phyloP scores from a whole-genome alignment of 1,140 invertebrate genomes.

The Aporrectodea caliginosa region DNA sequence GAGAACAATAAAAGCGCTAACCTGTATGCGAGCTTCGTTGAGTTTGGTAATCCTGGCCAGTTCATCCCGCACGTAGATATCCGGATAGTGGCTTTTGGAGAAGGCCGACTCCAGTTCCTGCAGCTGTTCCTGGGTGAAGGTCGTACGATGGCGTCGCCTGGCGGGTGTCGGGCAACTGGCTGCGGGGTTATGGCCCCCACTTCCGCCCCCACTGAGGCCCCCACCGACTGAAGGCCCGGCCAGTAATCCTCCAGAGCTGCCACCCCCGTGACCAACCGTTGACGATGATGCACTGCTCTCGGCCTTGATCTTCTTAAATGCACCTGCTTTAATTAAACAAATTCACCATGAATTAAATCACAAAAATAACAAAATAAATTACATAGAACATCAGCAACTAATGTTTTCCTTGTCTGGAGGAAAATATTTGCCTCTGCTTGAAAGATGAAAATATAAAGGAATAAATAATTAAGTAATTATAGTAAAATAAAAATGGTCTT shows the following conservation, averaged over 20 bases:
- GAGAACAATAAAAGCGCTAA: too few relatives aligned
- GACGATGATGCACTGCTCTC: constrained; percentile 61
- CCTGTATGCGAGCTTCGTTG: constrained; percentile 99
- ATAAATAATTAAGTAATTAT: too few relatives aligned
- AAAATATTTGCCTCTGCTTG: too few relatives aligned
- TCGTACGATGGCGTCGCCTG: constrained; percentile 92
- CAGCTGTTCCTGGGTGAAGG: constrained; percentile 97
- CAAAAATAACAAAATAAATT: too few relatives aligned
- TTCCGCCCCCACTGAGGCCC: constrained; percentile 43
- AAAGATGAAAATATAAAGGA: too few relatives aligned
- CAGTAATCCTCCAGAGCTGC: not conserved
- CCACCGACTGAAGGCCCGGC: not conserved
- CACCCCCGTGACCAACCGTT: not conserved
- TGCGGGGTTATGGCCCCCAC: constrained; percentile 76
- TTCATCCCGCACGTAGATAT: constrained; percentile 99
- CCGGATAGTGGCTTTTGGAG: constrained; percentile 98
- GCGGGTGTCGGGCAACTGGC: constrained; percentile 92
- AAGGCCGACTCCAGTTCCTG: constrained; percentile 99
- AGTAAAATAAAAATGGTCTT: too few relatives aligned
- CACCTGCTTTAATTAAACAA: constrained; percentile 73
- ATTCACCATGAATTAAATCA: too few relatives aligned
- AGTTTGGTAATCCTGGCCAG: constrained; percentile 97
- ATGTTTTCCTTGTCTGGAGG: too few relatives aligned
- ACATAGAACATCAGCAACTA: too few relatives aligned
- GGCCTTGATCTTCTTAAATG: constrained; percentile 94